These are phyloP conservation scores for Dendrocincla fuliginosa DNA, from an alignment of 2,797 vertebrate genomes.

Conservation along the genomic window DNA sequence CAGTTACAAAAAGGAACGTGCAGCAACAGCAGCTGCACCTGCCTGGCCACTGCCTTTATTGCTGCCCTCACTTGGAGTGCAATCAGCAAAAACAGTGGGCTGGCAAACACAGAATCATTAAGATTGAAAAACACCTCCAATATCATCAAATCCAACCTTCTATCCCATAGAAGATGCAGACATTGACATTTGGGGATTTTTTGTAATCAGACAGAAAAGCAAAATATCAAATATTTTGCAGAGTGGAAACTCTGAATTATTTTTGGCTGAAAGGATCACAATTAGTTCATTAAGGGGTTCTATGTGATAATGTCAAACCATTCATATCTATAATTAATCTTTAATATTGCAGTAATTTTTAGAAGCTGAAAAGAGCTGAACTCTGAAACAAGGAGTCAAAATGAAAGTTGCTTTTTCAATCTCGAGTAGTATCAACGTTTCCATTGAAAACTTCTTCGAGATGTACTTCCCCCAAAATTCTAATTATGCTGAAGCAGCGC, in stretches of 20 bases:
- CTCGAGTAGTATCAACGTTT: slow-evolving; percentile 3
- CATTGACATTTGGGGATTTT: not conserved
- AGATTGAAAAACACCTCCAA: not conserved
- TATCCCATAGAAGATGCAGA: not conserved
- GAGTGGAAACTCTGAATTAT: slow-evolving; percentile 38
- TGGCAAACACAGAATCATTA: not conserved
- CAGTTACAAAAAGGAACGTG: not conserved
- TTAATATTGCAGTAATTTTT: slow-evolving; percentile 30
- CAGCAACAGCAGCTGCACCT: not conserved
- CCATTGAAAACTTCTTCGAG: slow-evolving; percentile 24
- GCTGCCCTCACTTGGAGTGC: not conserved
- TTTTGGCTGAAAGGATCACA: slow-evolving; percentile 35
- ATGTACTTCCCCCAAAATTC: slow-evolving; percentile 12
- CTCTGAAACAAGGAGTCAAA: slow-evolving; percentile 50
- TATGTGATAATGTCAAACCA: slow-evolving; percentile 48
- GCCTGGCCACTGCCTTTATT: not conserved
- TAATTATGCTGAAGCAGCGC: slow-evolving; percentile 6
- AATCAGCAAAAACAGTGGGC: not conserved
- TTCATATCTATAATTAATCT: slow-evolving; percentile 57
- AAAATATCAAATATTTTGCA: slow-evolving; percentile 1
- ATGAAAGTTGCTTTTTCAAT: slow-evolving; percentile 50
- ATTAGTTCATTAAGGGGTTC: slow-evolving; percentile 45
- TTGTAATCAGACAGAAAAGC: not conserved
- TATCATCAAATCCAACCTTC: not conserved
- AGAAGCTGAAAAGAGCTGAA: slow-evolving; percentile 25